Evolutionary conservation across 2,888 invertebrate genomes (phyloP), one percentile per base, ranked within the genome.

Genomic region (Deroplatys truncata): DNA sequence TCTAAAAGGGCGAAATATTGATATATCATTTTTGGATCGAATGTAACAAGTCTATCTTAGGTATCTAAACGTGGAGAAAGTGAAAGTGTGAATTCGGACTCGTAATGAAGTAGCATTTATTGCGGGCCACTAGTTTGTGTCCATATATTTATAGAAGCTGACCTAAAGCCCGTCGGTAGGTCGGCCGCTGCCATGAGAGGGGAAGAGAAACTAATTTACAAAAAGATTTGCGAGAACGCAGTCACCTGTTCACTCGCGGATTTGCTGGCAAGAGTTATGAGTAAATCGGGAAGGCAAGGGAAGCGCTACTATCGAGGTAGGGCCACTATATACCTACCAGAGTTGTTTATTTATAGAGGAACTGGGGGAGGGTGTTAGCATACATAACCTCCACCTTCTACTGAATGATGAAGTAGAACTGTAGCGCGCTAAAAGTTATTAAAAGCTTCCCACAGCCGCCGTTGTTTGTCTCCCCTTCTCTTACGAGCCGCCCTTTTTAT

Each of bases 371-470:
- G 25, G 72, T 29, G 25, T 82, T 86, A 86, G 86, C 29, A 86
- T 86, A 82, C 86, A 86, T 86, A 86, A 86, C 86, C 82, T 86
- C 72, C 29, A 28, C 82, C 28, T 25, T 31, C 13, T 72, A 15
- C 86, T 88, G 85, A 90, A 90, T 88, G 88, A 90, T 90, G 82
- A 85, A 90, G 88, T 90, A 82, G 49, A 86, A 86, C 25, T 28
- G 85, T 72, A 72, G 20, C 84, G 90, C 88, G 90, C 85, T 85
- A 83, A 86, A 90, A 88, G 88, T 90, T 88, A 90, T 90, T 90
- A 90, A 88, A 88, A 90, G 29, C 88, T 82, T 72, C 82, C 20
- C 72, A 29, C 86, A 29, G 72, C 31, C 28, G 56, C 56, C 56
- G 56, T 25, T 72, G 56, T 72, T 72, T 72, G 56, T 72, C 56